Evolutionary conservation across 2,113 vertebrate species (phyloP), one percentile per base, ranked within the genome.

Genomic region (Myotis brandtii): DNA sequence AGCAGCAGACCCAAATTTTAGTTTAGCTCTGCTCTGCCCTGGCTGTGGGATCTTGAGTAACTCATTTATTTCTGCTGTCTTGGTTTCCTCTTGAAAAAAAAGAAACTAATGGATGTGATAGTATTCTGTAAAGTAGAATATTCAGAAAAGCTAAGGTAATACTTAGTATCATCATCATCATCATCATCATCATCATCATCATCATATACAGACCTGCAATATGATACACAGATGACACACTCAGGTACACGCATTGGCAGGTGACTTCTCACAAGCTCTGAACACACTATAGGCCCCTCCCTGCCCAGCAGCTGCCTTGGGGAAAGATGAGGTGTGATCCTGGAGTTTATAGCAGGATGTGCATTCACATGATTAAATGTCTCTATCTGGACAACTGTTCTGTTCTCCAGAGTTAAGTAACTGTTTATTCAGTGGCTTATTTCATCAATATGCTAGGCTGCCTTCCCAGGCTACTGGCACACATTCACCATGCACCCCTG

Each of bases 381-480:
- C 66, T 94, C 20, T 27, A 81, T 84, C 52, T 20, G 2, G 43
- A 85, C 30, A 93, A 69, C 67, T 89, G 20, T 80, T 93, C 37
- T 93, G 59, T 27, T 94, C 5, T 93, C 94, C 64, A 11, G 72
- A 87, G 72, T 81, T 94, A 95, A 91, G 25, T 62, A 88, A 67
- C 64, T 97, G 40, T 94, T 92, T 94, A 88, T 89, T 96, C 43
- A 90, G 66, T 75, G 52, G 21, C 17, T 96, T 85, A 93, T 91
- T 94, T 96, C 59, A 96, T 86, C 84, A 89, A 79, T 95, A 94
- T 82, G 48, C 56, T 90, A 95, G 73, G 59, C 30, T 81, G 6
- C 43, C n/a, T 93, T 90, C 56, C 59, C 54, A 93, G 67, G n/a
- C 50, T 92, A 40, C 37, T 89, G 72, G 77, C 50, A 80, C 23